Conservation (phyloP, 2,797 vertebrate species). For the Peromyscus nudipes region DNA sequence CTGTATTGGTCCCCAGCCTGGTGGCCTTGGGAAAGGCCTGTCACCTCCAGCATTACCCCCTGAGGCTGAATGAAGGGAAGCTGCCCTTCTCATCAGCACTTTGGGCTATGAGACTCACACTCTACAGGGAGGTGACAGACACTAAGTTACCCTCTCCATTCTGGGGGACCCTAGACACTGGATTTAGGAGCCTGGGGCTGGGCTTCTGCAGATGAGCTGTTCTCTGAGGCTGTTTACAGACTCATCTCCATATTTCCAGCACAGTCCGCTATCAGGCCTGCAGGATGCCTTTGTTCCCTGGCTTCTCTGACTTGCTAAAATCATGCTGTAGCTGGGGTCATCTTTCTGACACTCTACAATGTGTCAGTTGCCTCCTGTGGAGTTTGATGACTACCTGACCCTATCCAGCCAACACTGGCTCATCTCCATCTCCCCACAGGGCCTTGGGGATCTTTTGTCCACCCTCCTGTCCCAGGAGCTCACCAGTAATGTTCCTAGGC, state of each 20-base stretch:
- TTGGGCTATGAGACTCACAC: neutral
- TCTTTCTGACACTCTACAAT: neutral
- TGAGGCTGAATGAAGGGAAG: neutral
- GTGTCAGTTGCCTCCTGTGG: neutral
- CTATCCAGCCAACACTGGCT: neutral
- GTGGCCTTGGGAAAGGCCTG: neutral
- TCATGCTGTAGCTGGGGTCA: rapidly evolving
- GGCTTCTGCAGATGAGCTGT: neutral
- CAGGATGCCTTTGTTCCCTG: too few relatives aligned
- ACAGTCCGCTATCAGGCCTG: neutral
- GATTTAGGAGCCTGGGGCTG: neutral
- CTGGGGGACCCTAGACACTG: neutral
- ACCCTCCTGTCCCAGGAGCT: neutral
- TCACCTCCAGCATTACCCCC: too few relatives aligned
- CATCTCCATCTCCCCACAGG: neutral
- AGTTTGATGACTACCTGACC: neutral
- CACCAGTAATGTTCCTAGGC: neutral
- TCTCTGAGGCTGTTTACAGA: neutral
- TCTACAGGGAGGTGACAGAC: neutral
- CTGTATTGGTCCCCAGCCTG: neutral
- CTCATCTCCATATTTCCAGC: neutral
- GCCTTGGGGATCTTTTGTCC: neutral
- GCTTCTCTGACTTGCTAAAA: neutral
- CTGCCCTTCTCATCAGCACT: neutral
- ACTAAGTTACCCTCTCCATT: neutral